These are phyloP conservation scores for Geotrupes spiniger DNA, from an alignment of 2,888 invertebrate species.

Conservation along the genomic window DNA sequence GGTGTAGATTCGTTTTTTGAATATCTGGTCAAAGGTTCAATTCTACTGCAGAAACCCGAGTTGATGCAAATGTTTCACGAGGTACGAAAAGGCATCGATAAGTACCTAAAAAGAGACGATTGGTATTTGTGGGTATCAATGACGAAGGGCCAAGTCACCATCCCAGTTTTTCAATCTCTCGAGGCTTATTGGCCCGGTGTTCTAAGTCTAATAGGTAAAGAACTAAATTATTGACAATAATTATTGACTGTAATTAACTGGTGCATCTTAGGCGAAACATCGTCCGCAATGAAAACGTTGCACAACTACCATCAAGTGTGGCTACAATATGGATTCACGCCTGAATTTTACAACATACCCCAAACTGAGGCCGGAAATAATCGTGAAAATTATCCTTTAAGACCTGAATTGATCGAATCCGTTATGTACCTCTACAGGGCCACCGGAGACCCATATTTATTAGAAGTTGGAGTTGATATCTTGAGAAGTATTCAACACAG, in stretches of 20 bases:
- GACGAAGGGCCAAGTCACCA: conserved; percentile 90
- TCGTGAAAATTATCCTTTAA: conserved; percentile 87
- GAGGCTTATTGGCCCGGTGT: conserved; percentile 99
- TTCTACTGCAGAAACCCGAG: conserved; percentile 86
- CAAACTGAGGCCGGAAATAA: conserved; percentile 80
- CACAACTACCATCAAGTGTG: conserved; percentile 96
- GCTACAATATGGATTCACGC: conserved; percentile 96
- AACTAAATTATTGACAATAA: background rate
- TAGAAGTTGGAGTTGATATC: conserved; percentile 93
- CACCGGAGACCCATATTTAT: conserved; percentile 87
- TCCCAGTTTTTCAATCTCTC: conserved; percentile 97
- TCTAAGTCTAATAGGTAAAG: conserved; percentile 71
- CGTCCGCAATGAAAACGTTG: conserved; percentile 87
- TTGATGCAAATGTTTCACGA: conserved; percentile 89
- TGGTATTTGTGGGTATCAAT: conserved; percentile 99
- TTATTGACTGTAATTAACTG: background rate
- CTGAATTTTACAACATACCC: conserved; percentile 96
- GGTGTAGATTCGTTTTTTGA: conserved; percentile 98
- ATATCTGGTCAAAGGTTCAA: conserved; percentile 94
- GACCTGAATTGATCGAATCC: conserved; percentile 96
- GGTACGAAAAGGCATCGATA: conserved; percentile 72
- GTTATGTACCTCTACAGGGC: conserved; percentile 94
- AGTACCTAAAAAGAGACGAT: conserved; percentile 87
- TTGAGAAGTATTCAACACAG: conserved; percentile 90
- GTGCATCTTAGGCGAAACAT: conserved; percentile 78